These are phyloP conservation scores for Dynastes grantii DNA, from an alignment of 2,888 invertebrate genomes.

Conservation along the genomic window DNA sequence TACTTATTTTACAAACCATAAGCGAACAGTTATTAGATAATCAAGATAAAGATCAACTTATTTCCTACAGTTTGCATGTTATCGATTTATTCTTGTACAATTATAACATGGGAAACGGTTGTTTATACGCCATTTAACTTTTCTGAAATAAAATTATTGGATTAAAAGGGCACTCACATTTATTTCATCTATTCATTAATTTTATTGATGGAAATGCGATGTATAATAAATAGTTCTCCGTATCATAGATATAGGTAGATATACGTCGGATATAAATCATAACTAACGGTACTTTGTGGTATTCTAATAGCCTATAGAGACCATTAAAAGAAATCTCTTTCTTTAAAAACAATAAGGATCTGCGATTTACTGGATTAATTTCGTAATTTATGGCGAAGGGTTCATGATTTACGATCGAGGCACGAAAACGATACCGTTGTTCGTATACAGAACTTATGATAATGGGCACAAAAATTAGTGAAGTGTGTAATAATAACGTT, in stretches of 20 bases:
- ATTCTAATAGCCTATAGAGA: neutral
- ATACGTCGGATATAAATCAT: too few relatives aligned
- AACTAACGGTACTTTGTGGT: too few relatives aligned
- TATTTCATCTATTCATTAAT: too few relatives aligned
- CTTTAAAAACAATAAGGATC: slow-evolving; percentile 5
- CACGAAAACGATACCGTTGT: slow-evolving; percentile 27
- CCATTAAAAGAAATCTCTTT: neutral
- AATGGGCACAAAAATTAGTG: slow-evolving; percentile 51
- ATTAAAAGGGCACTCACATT: too few relatives aligned
- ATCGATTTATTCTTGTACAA: neutral
- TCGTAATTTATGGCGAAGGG: slow-evolving; percentile 31
- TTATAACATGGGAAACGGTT: neutral
- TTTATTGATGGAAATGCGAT: too few relatives aligned
- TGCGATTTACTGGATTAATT: slow-evolving; percentile 30
- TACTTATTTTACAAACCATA: neutral
- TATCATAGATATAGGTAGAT: too few relatives aligned
- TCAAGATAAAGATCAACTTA: slow-evolving; percentile 1
- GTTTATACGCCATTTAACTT: too few relatives aligned
- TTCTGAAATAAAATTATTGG: too few relatives aligned
- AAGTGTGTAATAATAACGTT: slow-evolving; percentile 51
- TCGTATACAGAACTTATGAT: slow-evolving; percentile 37
- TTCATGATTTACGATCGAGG: slow-evolving; percentile 18
- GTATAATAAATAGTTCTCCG: too few relatives aligned
- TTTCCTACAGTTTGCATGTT: neutral
- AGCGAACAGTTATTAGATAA: slow-evolving; percentile 6